Percentiles rank a stretch among this genome's conserved stretches.
phyloP scores from a whole-genome alignment of 2,797 vertebrate species.

The Gymnodraco acuticeps region DNA sequence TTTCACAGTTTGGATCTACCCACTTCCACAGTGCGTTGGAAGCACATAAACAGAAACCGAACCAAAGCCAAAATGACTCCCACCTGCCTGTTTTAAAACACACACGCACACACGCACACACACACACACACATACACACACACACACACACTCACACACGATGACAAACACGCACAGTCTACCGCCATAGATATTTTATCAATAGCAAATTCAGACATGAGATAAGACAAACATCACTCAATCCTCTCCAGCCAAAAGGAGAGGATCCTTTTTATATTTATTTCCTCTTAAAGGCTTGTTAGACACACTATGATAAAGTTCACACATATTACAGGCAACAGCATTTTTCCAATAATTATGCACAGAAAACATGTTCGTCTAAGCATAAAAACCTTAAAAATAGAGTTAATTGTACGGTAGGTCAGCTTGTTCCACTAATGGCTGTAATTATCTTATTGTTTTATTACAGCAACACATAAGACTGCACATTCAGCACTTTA shows the following conservation, averaged over 20 bases:
- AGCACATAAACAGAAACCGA: conserved; percentile 34
- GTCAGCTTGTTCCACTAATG: conserved; percentile 12
- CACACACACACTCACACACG: conserved; percentile 9
- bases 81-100: conserved; percentile 5
- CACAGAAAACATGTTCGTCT: conserved; percentile 2
- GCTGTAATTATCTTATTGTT: conserved; percentile 12
- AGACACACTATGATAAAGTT: conserved; percentile 25
- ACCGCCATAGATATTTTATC: neutral
- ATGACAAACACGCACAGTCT: too few species aligned
- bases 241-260: conserved; percentile 18
- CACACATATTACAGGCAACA: conserved; percentile 11
- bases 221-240: conserved; percentile 25
- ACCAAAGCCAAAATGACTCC: conserved; percentile 35
- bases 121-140: conserved; percentile 11
- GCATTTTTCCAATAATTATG: conserved; percentile 1
- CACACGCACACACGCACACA: conserved; percentile 18
- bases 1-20: conserved; percentile 29
- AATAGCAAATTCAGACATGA: conserved; percentile 26
- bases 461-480: neutral
- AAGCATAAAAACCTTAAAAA: conserved; percentile 13
- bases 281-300: conserved; percentile 27
- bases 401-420: neutral
- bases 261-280: conserved; percentile 14
- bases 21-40: conserved; percentile 34
- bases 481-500: neutral